Conservation (phyloP, 1,140 invertebrate genomes). For the Spodoptera litura region DNA sequence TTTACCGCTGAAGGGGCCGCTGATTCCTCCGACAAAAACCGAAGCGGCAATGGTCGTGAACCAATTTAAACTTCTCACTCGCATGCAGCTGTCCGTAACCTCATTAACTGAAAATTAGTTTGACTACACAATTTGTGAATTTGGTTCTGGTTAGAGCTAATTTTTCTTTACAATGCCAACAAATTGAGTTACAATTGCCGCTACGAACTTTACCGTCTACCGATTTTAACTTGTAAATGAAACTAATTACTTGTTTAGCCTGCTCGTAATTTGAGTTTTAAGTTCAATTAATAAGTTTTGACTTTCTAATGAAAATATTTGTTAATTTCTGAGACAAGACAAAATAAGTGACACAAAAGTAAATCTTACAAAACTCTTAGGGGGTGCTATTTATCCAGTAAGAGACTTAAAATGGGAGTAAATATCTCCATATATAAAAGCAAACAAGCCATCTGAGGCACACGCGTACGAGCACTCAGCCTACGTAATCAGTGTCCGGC, state of each 20-base stretch:
- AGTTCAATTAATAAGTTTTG: neutral
- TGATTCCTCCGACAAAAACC: slow-evolving; percentile 67
- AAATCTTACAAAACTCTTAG: neutral
- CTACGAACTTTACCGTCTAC: neutral
- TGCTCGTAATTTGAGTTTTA: neutral
- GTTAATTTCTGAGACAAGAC: neutral
- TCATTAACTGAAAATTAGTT: slow-evolving; percentile 61
- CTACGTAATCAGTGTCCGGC: slow-evolving; percentile 73
- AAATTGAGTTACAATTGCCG: slow-evolving; percentile 12
- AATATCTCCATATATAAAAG: slow-evolving; percentile 25
- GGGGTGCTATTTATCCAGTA: neutral
- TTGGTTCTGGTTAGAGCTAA: slow-evolving; percentile 21
- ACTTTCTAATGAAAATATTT: no score
- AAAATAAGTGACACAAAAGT: neutral
- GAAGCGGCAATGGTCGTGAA: slow-evolving; percentile 56
- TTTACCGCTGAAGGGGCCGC: slow-evolving; percentile 64
- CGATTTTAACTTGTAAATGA: slow-evolving; percentile 11
- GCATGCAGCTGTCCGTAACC: slow-evolving; percentile 66
- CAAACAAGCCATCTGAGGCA: slow-evolving; percentile 35
- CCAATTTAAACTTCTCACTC: slow-evolving; percentile 70
- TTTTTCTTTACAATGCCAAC: slow-evolving; percentile 21
- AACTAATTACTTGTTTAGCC: neutral
- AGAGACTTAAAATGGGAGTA: slow-evolving; percentile 18
- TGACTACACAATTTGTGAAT: slow-evolving; percentile 44
- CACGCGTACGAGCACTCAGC: slow-evolving; percentile 45